phyloP scores from a whole-genome alignment of 2,797 vertebrate genomes.

The Sebastes diploproa region DNA sequence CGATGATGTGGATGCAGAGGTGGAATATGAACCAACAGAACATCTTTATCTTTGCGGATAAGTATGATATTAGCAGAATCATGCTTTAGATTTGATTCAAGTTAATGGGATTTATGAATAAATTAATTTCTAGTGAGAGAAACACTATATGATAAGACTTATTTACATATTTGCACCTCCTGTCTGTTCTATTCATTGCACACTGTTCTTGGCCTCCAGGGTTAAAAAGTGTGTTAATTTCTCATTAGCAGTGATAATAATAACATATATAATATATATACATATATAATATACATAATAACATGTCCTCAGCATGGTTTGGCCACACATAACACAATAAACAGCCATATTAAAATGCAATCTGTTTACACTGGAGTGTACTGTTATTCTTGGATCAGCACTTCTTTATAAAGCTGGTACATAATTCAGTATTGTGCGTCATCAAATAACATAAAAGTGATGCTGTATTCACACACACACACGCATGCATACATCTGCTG shows the following conservation, averaged over 20 bases:
- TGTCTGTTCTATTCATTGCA: neutral
- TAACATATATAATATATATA: neutral
- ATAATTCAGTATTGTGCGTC: constrained; percentile 15
- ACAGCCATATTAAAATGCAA: neutral
- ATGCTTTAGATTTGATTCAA: neutral
- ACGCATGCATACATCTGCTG: neutral
- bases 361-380: neutral
- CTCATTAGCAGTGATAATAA: constrained; percentile 1
- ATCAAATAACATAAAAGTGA: neutral
- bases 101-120: neutral
- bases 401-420: constrained; percentile 1
- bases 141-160: neutral
- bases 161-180: neutral
- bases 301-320: neutral
- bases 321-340: neutral
- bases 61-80: neutral
- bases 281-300: too few relatives aligned
- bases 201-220: neutral
- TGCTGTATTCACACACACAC: neutral
- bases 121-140: neutral
- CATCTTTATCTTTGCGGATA: constrained; percentile 16
- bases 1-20: constrained; percentile 22
- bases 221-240: neutral
- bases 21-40: constrained; percentile 29
- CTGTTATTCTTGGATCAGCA: constrained; percentile 18